Conservation (phyloP, 2,113 vertebrate genomes). For the Martes martes region DNA sequence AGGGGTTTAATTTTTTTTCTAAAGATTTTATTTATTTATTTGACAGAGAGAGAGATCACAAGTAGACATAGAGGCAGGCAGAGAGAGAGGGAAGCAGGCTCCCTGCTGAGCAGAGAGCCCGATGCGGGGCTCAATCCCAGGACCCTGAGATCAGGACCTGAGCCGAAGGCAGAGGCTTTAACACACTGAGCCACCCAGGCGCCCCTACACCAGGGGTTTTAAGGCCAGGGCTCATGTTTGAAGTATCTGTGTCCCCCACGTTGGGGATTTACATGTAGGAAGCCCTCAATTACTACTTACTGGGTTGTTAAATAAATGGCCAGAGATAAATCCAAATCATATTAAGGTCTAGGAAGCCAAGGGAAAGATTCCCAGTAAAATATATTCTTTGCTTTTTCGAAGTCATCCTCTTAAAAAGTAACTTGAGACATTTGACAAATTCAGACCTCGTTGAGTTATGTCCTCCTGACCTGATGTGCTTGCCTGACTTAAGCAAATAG, state of each 20-base stretch:
- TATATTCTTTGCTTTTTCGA: conserved; percentile 25
- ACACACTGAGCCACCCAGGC: too few relatives aligned
- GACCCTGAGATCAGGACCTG: too few relatives aligned
- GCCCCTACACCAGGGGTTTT: not conserved
- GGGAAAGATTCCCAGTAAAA: not conserved
- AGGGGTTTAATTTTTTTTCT: not conserved
- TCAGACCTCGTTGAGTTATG: not conserved
- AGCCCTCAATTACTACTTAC: not conserved
- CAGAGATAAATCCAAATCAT: conserved; percentile 31
- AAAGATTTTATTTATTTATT: too few relatives aligned
- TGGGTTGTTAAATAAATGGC: not conserved
- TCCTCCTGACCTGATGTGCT: conserved; percentile 3
- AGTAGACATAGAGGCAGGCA: too few relatives aligned
- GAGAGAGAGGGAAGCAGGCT: too few relatives aligned
- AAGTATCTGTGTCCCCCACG: not conserved
- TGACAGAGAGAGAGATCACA: too few relatives aligned
- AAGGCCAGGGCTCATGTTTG: not conserved
- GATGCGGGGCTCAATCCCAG: too few relatives aligned
- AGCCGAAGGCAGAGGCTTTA: too few relatives aligned
- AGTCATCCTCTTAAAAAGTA: conserved; percentile 17
- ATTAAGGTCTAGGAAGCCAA: not conserved
- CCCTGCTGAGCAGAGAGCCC: too few relatives aligned
- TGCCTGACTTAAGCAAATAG: conserved; percentile 43
- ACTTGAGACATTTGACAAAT: not conserved
- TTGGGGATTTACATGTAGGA: not conserved